Base-by-base conservation (phyloP, 2,797 vertebrate genomes). In the Gadopsis marmoratus region DNA sequence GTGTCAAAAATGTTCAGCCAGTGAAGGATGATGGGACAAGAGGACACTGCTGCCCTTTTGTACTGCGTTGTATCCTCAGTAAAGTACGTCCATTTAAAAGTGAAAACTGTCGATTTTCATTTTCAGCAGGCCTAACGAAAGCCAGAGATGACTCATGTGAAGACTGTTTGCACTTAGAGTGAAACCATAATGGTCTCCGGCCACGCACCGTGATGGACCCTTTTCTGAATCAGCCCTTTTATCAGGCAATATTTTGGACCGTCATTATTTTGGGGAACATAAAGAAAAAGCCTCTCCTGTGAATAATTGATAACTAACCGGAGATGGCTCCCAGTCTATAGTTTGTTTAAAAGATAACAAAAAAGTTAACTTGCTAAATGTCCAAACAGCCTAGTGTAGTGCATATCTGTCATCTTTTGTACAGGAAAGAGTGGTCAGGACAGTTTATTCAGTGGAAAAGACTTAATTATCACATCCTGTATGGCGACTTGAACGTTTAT, bases 301-400 rank as follows among this genome's bases (percentile, higher is more conserved):
- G 13, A 92, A 94, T 93, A 91, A 91, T 92, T 91, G 29, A 92
- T 84, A 64, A 41, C 53, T 21, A 70, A 51, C 75, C 9, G 14
- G 60, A 72, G 70, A 88, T 79, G 54, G 61, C 58, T 75, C 56
- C 13, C 17, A 70, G 63, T 69, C 74, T 69, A 71, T 75, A 74
- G 77, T 83, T 87, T 78, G 71, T 84, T 78, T 63, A 55, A 54
- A 77, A 63, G 58, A 77, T 55, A 29, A 74, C 16, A 64, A 35
- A 70, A 76, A 86, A 74, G 74, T 72, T 47, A 71, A 75, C 67
- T 65, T 64, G 55, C 65, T 70, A 37, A 76, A 51, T 50, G n/a
- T 53, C 70, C 66, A 6, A 60, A 61, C 43, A 45, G 8, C 23
- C 13, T 2, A 59, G 63, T 37, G n/a, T 31, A 23, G 35, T 60